Conservation (phyloP, 1,140 invertebrate species). For the Asbolus verrucosus region DNA sequence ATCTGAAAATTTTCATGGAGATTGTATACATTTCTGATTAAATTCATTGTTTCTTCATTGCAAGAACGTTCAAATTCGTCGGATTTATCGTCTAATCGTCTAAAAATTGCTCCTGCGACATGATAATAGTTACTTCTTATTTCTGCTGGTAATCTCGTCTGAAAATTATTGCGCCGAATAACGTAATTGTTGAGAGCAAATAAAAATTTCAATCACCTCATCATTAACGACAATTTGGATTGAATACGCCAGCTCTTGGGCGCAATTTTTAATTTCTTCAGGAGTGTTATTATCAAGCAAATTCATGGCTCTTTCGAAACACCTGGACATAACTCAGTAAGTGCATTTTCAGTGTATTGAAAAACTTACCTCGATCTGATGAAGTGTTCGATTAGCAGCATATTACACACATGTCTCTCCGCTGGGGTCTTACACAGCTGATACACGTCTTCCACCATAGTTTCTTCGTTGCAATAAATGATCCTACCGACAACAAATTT, state of each 20-base stretch:
- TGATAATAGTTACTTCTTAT: conserved; percentile 40
- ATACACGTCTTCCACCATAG: conserved; percentile 54
- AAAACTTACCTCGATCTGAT: conserved; percentile 45
- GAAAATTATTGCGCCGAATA: background rate
- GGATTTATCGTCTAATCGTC: conserved; percentile 12
- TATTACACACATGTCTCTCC: conserved; percentile 45
- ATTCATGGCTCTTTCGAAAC: conserved; percentile 33
- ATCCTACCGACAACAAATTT: conserved; percentile 50
- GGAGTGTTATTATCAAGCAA: conserved; percentile 41
- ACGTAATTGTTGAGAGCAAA: too few relatives aligned
- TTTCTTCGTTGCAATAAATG: conserved; percentile 51
- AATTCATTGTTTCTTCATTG: conserved; percentile 7
- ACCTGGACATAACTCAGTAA: conserved; percentile 17
- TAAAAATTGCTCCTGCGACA: conserved; percentile 27
- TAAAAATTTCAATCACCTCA: conserved; percentile 14
- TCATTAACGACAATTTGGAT: conserved; percentile 29
- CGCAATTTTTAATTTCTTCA: conserved; percentile 23
- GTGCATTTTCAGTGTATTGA: background rate
- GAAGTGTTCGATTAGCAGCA: conserved; percentile 51
- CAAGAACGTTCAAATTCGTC: background rate
- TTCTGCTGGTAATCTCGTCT: background rate
- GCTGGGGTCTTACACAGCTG: conserved; percentile 47
- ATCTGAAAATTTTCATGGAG: conserved; percentile 23
- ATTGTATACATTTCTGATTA: conserved; percentile 33
- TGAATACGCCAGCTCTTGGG: background rate